Conservation (phyloP, 2,797 vertebrate genomes). For the Myotis planiceps region DNA sequence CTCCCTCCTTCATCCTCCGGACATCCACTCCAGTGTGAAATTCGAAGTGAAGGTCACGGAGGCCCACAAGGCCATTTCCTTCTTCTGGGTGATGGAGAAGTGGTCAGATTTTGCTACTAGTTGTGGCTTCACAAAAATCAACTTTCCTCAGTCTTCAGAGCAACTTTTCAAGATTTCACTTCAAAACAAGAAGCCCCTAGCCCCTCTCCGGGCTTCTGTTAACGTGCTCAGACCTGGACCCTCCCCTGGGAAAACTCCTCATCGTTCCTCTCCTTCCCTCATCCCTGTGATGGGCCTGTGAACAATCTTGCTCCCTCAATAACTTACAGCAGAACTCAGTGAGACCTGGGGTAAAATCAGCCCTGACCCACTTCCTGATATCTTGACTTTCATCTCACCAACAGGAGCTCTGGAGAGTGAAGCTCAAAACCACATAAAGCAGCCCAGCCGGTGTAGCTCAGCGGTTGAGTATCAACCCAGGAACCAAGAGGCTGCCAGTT, state of each 20-base stretch:
- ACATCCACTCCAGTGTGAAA: not conserved
- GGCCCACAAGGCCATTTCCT: not conserved
- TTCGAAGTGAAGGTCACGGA: not conserved
- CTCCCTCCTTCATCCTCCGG: too few relatives aligned
- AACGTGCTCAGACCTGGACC: not conserved
- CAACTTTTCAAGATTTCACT: not conserved
- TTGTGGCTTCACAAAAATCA: not conserved
- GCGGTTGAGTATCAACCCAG: too few relatives aligned
- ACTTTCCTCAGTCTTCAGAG: not conserved
- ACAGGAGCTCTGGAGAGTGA: not conserved
- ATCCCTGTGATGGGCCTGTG: not conserved
- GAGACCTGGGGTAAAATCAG: not conserved
- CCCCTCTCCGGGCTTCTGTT: not conserved
- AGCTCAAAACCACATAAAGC: not conserved
- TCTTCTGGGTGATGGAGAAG: not conserved
- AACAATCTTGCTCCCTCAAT: accelerated
- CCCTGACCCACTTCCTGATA: not conserved
- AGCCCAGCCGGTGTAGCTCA: too few relatives aligned
- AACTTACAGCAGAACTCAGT: not conserved
- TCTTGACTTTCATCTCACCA: not conserved
- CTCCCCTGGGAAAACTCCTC: not conserved
- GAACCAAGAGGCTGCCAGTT: too few relatives aligned
- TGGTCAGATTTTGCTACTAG: not conserved
- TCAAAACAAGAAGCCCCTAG: not conserved
- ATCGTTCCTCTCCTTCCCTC: not conserved